Evolutionary conservation across 64 coral and sea anemone genomes (phyloP).

Genomic region (Hydrozoanthus tunicans): DNA sequence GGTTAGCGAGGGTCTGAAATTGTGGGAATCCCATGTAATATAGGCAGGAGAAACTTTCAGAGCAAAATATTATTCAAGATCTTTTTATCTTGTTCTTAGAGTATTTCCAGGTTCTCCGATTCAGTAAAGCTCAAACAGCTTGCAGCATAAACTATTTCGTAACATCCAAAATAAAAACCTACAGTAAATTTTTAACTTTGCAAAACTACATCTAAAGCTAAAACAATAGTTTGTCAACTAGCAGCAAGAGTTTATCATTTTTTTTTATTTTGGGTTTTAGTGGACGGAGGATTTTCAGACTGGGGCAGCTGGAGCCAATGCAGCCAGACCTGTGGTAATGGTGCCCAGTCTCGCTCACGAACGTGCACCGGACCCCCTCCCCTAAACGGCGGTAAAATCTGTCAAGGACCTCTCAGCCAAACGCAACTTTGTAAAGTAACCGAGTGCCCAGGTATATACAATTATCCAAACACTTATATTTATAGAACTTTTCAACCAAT

Average conservation of each 20-base stretch:
- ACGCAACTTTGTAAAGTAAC: conserved; percentile 14
- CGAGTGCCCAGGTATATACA: conserved; percentile 27
- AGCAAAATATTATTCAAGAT: no score
- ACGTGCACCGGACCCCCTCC: conserved; percentile 22
- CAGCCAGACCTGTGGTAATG: conserved; percentile 26
- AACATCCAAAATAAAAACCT: no score
- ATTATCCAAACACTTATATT: neutral
- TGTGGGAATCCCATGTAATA: no score
- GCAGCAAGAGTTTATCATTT: neutral
- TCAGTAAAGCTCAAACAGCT: no score
- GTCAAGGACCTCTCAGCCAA: neutral
- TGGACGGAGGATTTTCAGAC: conserved; percentile 42
- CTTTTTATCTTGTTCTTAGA: no score
- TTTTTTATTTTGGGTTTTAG: neutral
- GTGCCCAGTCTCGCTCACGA: conserved; percentile 13
- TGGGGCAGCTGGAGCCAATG: conserved; percentile 29
- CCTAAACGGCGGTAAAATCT: conserved; percentile 15
- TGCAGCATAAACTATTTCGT: no score
- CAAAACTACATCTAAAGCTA: no score
- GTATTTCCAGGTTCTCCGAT: no score
- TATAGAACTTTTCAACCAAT: neutral
- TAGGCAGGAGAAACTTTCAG: no score
- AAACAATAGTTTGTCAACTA: no score
- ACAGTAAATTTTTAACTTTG: no score
- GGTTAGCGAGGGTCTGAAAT: no score